Conservation (phyloP, 1,140 invertebrate species). For the Tetragnatha versicolor region DNA sequence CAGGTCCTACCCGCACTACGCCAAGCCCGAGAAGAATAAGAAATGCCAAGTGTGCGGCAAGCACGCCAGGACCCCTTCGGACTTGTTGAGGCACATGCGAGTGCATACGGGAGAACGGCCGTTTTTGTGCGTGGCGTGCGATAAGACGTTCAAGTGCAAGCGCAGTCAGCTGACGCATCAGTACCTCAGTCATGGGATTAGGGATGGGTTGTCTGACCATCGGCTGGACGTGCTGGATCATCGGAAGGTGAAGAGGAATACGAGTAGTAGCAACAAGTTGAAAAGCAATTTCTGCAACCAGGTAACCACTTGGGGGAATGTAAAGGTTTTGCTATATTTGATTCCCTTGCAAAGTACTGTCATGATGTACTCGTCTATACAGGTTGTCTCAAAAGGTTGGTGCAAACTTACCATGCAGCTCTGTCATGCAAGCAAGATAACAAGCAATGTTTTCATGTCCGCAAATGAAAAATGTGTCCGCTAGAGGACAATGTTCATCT, state of each 20-base stretch:
- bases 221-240: constrained; percentile 36
- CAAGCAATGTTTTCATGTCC: too few relatives aligned
- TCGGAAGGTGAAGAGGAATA: constrained; percentile 30
- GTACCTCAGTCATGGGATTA: constrained; percentile 48
- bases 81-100: constrained; percentile 72
- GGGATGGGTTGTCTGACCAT: constrained; percentile 41
- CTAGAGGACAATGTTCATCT: too few relatives aligned
- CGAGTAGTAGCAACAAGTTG: neutral
- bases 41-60: constrained; percentile 69
- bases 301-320: neutral
- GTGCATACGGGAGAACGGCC: constrained; percentile 85
- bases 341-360: too few relatives aligned
- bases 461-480: too few relatives aligned
- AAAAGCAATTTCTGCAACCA: constrained; percentile 26
- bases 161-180: constrained; percentile 49
- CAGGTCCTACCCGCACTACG: constrained; percentile 17
- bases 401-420: too few relatives aligned
- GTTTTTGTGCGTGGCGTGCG: constrained; percentile 63
- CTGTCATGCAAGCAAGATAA: too few relatives aligned
- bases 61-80: constrained; percentile 69
- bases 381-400: too few relatives aligned
- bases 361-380: too few relatives aligned
- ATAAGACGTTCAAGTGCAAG: constrained; percentile 54
- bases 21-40: constrained; percentile 42
- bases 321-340: too few relatives aligned